Evolutionary conservation across 2,797 vertebrate species (phyloP), one percentile per base, ranked within the genome.

Genomic region (Malurus leucopterus): DNA sequence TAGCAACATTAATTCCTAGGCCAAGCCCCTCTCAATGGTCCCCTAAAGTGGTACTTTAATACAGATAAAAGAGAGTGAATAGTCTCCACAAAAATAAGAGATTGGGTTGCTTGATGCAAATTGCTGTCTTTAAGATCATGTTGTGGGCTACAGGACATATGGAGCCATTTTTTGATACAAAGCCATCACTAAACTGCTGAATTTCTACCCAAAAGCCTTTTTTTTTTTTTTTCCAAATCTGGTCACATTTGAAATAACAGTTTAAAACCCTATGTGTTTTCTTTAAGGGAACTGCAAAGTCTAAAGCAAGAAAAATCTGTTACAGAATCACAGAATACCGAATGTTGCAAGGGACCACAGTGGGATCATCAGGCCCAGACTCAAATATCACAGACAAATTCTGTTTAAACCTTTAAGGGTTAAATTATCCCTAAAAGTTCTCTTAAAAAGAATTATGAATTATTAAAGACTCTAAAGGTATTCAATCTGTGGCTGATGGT

Each of bases 1-100:
- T 38, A 82, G 74, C n/a, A 54, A 55, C 81, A 75, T 19, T 58
- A 72, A 87, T 49, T 49, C 40, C 40, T 51, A 19, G 9, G 23
- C 21, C 57, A 73, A 79, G 19, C 15, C 5, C 24, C 29, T 29
- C 55, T 38, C 0, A 0, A 5, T 16, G 23, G 9, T 64, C 30
- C 70, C 30, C 24, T 59, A 38, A 43, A 8, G n/a, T 19, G 36
- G 22, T 46, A 21, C 8, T 71, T 68, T 40, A 55, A 47, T 26
- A 27, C 14, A 62, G 64, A 54, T 13, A 36, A 54, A 51, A 36
- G 24, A 88, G 20, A 43, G 6, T 61, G 32, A 80, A 32, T 6
- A 49, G 7, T n/a, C 67, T 49, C 21, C 21, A 62, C 6, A 72
- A 19, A 65, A 85, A 29, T 20, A 32, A 69, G 41, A 70, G 5